A percentile compares a stretch with the other conserved stretches of the same genome.
These are phyloP conservation scores for Ornithoptera priamus DNA, from an alignment of 2,888 invertebrate species.

Conservation along the genomic window DNA sequence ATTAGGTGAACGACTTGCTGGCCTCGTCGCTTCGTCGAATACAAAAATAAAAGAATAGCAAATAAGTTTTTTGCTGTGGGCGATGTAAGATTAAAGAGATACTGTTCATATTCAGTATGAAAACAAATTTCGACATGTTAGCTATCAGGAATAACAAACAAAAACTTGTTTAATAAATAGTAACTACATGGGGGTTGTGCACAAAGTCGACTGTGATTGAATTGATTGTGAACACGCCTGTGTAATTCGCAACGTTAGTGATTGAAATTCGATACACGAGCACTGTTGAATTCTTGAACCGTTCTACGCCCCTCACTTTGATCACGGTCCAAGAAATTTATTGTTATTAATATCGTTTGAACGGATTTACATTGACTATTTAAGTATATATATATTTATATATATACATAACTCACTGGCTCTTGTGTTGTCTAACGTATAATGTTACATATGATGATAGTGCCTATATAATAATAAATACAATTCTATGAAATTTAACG, in stretches of 20 bases:
- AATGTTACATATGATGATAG: no score
- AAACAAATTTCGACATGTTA: no score
- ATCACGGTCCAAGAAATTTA: slow-evolving; percentile 2
- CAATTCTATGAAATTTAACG: no score
- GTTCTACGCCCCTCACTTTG: slow-evolving; percentile 1
- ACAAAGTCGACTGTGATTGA: slow-evolving; percentile 6
- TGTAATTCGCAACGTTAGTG: slow-evolving; percentile 13
- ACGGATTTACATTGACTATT: neutral
- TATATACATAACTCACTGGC: no score
- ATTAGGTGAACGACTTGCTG: no score
- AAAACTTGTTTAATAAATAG: neutral
- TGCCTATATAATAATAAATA: no score
- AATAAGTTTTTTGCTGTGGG: no score
- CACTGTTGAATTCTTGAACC: slow-evolving; percentile 12
- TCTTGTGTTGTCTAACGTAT: no score
- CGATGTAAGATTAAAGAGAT: no score
- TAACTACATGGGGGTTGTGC: neutral
- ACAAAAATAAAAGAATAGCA: no score
- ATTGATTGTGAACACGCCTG: neutral
- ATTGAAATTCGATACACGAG: slow-evolving; percentile 7
- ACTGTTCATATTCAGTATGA: no score
- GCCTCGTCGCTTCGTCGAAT: no score
- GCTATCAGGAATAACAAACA: neutral
- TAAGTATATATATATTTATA: neutral
- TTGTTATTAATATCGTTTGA: slow-evolving; percentile 3